These are phyloP conservation scores for Diadophis punctatus DNA, from an alignment of 2,113 vertebrate species.

Conservation along the genomic window DNA sequence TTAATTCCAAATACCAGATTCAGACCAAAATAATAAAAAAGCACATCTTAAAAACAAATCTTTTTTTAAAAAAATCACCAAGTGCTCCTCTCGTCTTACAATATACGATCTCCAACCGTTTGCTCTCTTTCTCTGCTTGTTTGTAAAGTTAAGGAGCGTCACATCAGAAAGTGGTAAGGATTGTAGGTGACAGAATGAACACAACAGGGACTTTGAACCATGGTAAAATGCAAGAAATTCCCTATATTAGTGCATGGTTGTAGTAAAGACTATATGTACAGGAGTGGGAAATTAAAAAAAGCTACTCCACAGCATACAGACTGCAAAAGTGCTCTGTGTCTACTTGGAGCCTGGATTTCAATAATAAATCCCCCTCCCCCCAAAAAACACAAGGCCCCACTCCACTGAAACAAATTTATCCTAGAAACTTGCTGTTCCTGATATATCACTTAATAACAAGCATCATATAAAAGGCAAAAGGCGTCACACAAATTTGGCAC, in stretches of 20 bases:
- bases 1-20: constrained; percentile 4
- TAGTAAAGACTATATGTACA: not conserved
- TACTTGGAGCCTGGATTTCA: not conserved
- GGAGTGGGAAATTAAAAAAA: not conserved
- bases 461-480: constrained; percentile 48
- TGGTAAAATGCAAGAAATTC: constrained; percentile 6
- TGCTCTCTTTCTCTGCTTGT: constrained; percentile 14
- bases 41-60: not conserved
- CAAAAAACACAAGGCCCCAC: not conserved
- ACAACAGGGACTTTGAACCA: not conserved
- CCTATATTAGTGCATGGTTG: not conserved
- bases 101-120: not conserved
- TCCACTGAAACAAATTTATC: constrained; percentile 10
- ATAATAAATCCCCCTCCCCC: not conserved
- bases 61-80: not conserved
- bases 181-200: not conserved
- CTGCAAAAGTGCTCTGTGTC: not conserved
- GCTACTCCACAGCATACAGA: not conserved
- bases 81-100: constrained; percentile 31
- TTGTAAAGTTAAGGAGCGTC: constrained; percentile 28
- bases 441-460: constrained; percentile 32
- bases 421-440: not conserved
- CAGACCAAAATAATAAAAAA: constrained; percentile 19
- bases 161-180: constrained; percentile 11
- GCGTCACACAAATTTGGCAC: constrained; percentile 61